Conservation (phyloP, 2,113 vertebrate genomes). For the Platysteira castanea region DNA sequence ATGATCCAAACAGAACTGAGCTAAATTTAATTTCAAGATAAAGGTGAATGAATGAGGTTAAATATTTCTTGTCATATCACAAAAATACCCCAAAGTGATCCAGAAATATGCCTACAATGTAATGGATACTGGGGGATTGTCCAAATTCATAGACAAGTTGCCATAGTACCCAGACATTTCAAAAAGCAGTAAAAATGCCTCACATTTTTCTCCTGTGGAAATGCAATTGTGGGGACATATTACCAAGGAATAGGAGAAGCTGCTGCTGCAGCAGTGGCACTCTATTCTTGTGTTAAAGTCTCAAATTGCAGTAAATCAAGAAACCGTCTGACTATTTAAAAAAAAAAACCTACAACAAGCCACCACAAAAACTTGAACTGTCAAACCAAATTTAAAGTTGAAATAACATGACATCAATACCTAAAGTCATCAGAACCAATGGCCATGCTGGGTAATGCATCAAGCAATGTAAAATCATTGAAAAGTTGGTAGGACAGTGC, state of each 20-base stretch:
- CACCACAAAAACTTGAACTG: background rate
- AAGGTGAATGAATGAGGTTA: background rate
- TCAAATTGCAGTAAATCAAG: background rate
- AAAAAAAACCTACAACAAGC: background rate
- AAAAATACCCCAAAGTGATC: background rate
- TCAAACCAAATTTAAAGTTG: background rate
- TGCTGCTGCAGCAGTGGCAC: background rate
- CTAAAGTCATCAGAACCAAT: background rate
- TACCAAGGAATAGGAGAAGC: background rate
- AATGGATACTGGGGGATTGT: background rate
- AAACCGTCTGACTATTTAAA: background rate
- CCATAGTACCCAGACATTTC: background rate
- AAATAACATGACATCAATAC: background rate
- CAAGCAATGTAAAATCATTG: background rate
- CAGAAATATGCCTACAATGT: background rate
- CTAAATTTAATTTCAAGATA: background rate
- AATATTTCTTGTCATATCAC: background rate
- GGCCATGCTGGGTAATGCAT: background rate
- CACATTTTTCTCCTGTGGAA: background rate
- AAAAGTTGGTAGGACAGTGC: background rate
- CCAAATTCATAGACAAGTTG: background rate
- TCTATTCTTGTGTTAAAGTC: background rate
- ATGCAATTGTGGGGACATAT: background rate
- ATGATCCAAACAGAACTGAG: background rate
- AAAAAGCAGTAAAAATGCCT: background rate